Evolutionary conservation across 2,113 vertebrate genomes (phyloP).

Genomic region (Dasyprocta punctata): DNA sequence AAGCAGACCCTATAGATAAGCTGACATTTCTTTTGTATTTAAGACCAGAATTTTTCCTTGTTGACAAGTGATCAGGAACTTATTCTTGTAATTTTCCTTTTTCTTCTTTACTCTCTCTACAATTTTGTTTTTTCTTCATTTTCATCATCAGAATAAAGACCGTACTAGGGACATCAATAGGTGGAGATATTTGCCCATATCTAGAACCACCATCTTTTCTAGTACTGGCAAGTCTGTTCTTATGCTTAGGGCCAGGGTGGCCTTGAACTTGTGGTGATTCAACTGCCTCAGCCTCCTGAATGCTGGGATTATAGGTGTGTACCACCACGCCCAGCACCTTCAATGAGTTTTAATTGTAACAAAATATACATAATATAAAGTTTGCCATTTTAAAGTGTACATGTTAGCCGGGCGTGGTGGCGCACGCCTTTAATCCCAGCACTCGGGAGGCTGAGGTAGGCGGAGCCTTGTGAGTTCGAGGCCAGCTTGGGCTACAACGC

Average conservation of each 20-base stretch:
- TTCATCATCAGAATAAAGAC: constrained; percentile 60
- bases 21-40: neutral
- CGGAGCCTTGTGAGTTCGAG: too few species aligned
- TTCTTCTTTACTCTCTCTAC: constrained; percentile 14
- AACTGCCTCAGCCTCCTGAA: neutral
- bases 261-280: neutral
- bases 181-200: neutral
- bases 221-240: neutral
- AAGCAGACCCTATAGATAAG: neutral
- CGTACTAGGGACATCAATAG: constrained; percentile 52
- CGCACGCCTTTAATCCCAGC: too few species aligned
- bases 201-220: neutral
- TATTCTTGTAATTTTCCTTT: constrained; percentile 32
- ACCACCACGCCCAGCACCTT: neutral
- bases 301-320: neutral
- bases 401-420: too few species aligned
- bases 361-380: constrained; percentile 6
- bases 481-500: too few species aligned
- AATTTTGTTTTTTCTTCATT: constrained; percentile 60
- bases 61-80: neutral
- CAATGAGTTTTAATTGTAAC: constrained; percentile 25
- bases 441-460: too few species aligned
- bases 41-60: neutral
- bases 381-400: neutral
- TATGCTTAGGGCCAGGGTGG: neutral